These are phyloP conservation scores for Conops quadrifasciatus DNA, from an alignment of 2,888 invertebrate species.

Conservation along the genomic window DNA sequence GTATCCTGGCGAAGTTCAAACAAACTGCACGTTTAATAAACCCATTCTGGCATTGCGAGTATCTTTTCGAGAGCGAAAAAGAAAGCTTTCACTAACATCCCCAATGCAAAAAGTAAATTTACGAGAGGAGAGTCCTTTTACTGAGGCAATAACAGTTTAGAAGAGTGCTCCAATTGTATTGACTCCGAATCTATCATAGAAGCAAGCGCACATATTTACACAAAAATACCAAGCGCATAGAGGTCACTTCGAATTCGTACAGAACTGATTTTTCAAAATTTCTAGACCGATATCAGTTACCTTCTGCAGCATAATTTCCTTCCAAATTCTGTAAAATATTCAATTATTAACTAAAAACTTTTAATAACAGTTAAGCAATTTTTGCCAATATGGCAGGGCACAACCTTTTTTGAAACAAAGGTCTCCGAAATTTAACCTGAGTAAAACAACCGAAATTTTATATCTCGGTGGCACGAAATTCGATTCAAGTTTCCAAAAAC, in stretches of 20 bases:
- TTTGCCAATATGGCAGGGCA: background rate
- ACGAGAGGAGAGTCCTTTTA: slow-evolving; percentile 1
- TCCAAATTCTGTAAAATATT: too few species aligned
- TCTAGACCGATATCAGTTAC: too few species aligned
- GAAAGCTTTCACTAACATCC: slow-evolving; percentile 22
- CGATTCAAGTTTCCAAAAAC: background rate
- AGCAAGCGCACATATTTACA: background rate
- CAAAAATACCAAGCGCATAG: background rate
- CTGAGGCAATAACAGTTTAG: slow-evolving; percentile 23
- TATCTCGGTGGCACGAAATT: slow-evolving; percentile 19
- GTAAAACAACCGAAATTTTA: slow-evolving; percentile 11
- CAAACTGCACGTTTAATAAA: background rate
- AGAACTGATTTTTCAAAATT: too few species aligned
- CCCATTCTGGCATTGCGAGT: slow-evolving; percentile 14
- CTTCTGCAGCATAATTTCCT: too few species aligned
- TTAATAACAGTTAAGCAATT: too few species aligned
- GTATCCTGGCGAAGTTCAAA: background rate
- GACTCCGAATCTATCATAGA: slow-evolving; percentile 11
- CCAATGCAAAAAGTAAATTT: slow-evolving; percentile 18
- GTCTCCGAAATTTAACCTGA: background rate
- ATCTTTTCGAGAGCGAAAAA: slow-evolving; percentile 7
- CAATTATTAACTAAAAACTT: too few species aligned
- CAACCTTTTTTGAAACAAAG: background rate
- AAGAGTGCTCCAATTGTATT: slow-evolving; percentile 7
- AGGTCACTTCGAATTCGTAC: too few species aligned